A percentile compares a stretch with the other conserved stretches of the same genome.
Evolutionary conservation across 2,113 vertebrate species (phyloP).

Genomic region (Platysternon megacephalum): DNA sequence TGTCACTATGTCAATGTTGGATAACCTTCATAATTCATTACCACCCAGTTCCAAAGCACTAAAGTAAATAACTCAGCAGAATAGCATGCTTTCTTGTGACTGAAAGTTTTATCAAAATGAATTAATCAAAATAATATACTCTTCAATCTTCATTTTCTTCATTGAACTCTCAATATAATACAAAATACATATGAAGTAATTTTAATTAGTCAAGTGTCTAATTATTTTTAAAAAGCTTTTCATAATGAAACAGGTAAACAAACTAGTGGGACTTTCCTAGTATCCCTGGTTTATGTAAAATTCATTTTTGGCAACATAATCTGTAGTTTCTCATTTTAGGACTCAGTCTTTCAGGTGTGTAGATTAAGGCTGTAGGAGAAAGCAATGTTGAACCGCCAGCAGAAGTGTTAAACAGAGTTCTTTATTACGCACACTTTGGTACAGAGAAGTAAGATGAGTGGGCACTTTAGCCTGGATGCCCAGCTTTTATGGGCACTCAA

Average conservation of each 20-base stretch:
- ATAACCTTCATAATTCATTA: not conserved
- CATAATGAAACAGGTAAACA: not conserved
- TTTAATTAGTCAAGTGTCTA: not conserved
- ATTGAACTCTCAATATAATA: not conserved
- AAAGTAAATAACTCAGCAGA: not conserved
- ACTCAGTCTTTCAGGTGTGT: not conserved
- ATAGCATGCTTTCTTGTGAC: not conserved
- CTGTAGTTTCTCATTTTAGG: not conserved
- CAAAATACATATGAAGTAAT: not conserved
- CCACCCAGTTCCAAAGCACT: not conserved
- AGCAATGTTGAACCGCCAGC: not conserved
- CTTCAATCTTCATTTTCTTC: not conserved
- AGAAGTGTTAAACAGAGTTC: not conserved
- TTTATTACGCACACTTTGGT: not conserved
- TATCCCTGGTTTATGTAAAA: not conserved
- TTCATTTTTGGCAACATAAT: not conserved
- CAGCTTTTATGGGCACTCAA: not conserved
- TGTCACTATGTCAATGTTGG: fast-evolving
- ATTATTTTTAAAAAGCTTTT: not conserved
- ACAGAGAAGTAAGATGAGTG: not conserved
- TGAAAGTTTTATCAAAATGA: not conserved
- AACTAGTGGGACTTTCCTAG: not conserved
- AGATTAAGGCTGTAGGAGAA: not conserved
- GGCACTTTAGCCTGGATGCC: not conserved
- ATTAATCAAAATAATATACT: not conserved